Percentiles rank a stretch among this genome's conserved stretches.
Conservation (phyloP, 1,140 invertebrate species). For the Thereuonema tuberculata region DNA sequence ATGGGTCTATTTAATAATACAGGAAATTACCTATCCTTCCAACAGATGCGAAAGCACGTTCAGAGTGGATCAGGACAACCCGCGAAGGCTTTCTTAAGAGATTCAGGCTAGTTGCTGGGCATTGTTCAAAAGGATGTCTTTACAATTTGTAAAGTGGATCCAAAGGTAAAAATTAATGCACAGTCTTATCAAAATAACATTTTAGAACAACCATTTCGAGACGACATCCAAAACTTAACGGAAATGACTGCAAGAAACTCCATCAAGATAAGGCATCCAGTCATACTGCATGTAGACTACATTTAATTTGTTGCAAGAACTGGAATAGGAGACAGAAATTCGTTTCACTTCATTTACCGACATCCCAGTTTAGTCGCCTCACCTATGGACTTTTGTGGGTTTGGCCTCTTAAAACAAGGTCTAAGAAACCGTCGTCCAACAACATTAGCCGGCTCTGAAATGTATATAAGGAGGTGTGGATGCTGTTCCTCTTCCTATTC, state of each 20-base stretch:
- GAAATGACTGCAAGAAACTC: neutral
- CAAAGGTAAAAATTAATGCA: neutral
- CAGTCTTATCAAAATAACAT: neutral
- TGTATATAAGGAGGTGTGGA: neutral
- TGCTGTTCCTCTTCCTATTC: neutral
- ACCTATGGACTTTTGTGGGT: neutral
- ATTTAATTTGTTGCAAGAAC: neutral
- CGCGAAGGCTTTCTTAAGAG: neutral
- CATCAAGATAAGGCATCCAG: neutral
- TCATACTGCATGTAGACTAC: neutral
- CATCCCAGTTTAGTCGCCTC: neutral
- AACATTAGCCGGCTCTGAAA: neutral
- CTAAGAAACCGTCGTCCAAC: neutral
- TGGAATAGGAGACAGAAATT: neutral
- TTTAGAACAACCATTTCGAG: neutral
- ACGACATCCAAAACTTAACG: neutral
- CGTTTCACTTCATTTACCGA: neutral
- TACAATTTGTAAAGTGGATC: neutral
- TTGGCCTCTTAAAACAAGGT: neutral
- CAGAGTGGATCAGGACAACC: neutral
- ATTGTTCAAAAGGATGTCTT: neutral
- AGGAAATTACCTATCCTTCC: neutral
- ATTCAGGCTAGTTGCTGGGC: neutral
- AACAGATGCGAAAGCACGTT: no score
- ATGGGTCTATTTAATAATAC: neutral